Base-by-base conservation (phyloP, 2,113 vertebrate species). In the Clarias gariepinus region DNA sequence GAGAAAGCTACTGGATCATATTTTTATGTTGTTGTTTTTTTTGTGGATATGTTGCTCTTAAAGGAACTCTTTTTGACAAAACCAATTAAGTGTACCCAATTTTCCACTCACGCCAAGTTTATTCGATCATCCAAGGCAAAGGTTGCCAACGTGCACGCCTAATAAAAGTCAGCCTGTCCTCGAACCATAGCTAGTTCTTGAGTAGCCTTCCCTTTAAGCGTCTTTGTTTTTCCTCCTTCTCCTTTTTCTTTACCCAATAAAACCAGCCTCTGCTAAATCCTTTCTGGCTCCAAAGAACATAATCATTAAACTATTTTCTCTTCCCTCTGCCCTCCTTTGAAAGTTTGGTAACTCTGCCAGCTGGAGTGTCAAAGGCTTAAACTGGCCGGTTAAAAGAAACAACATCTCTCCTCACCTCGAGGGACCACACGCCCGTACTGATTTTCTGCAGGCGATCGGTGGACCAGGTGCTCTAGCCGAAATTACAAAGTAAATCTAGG, bases 331-430 rank as follows among this genome's bases (percentile, higher is more conserved):
- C 55, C 58, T 81, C 11, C 79, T 81, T 80, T 60, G 57, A 19
- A 80, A 80, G 55, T 80, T 80, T 58, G 78, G 16, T 8, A 36
- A 58, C 78, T 36, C 55, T 80, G 57, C 55, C 78, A 81, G 79
- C 79, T 41, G 79, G 57, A 81, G 79, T 81, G 79, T 81, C 78
- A 80, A 80, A 80, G 57, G 78, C 30, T 63, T 81, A 81, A 63
- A 81, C 57, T 41, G 78, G 78, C 53, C 78, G 58, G 9, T 12
- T 63, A 63, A 81, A 81, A 47, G 33, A 63, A 64, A 81, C 80
- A 81, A 41, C 58, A 81, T 81, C 80, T 81, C 18, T 60, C 41
- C 36, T 64, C 33, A 61, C 60, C 80, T 81, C 80, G 1, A 36
- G 60, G 80, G 60, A 81, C 30, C 80, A 64, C 10, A 63, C 63